These are phyloP conservation scores for Micropoecilia bifurca DNA, from an alignment of 2,797 vertebrate species.

Conservation along the genomic window DNA sequence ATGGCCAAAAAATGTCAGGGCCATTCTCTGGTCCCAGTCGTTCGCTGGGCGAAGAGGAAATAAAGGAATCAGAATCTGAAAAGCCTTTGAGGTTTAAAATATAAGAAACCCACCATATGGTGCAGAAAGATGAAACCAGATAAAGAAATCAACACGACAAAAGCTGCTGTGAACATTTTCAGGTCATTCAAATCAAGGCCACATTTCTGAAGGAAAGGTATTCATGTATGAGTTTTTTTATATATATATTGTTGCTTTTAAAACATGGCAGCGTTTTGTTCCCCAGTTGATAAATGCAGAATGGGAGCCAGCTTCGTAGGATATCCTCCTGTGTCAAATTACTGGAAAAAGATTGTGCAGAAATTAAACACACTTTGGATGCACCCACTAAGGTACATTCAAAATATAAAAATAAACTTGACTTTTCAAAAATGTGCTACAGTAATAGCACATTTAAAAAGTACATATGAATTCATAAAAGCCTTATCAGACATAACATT, in stretches of 20 bases:
- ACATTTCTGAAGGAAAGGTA: slow-evolving; percentile 8
- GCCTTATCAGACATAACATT: neutral
- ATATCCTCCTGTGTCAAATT: neutral
- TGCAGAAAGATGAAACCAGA: neutral
- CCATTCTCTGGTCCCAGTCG: neutral
- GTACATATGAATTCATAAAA: neutral
- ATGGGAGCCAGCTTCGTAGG: neutral
- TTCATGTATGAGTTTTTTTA: neutral
- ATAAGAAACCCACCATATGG: slow-evolving; percentile 1
- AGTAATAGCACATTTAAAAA: neutral
- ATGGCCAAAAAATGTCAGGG: neutral
- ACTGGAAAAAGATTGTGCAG: neutral
- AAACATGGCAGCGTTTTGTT: neutral
- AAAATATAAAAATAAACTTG: neutral
- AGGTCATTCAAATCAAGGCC: slow-evolving; percentile 8
- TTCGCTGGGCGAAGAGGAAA: neutral
- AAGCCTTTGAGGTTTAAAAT: neutral
- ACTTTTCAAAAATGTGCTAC: neutral
- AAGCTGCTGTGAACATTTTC: neutral
- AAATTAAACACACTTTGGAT: neutral
- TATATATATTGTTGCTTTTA: neutral
- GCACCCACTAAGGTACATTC: neutral
- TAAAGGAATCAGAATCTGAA: neutral
- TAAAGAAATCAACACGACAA: slow-evolving; percentile 2
- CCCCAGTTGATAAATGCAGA: neutral